phyloP scores from a whole-genome alignment of 2,113 vertebrate genomes.

The Ariopsis seemanni region DNA sequence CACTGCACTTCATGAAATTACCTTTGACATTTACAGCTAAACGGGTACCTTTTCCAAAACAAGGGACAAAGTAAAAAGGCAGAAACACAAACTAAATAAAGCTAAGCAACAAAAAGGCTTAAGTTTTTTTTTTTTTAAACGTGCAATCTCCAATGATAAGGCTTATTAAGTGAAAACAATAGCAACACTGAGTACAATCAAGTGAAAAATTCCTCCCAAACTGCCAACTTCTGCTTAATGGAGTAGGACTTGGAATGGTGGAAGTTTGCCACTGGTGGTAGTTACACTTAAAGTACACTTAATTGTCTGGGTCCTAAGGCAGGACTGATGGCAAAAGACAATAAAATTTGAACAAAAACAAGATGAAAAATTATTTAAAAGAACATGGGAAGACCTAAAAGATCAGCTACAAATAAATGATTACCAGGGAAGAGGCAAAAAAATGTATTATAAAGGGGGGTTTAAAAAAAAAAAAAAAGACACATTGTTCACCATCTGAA shows the following conservation, averaged over 20 bases:
- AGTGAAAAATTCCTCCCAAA: not conserved
- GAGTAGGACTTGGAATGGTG: not conserved
- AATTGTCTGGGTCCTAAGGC: slow-evolving; percentile 2
- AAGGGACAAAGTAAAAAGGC: not conserved
- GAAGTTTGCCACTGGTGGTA: slow-evolving; percentile 11
- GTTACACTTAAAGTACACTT: not conserved
- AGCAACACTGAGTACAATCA: slow-evolving; percentile 1
- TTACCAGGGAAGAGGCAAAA: not conserved
- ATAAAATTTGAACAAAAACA: slow-evolving; percentile 36
- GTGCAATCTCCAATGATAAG: slow-evolving; percentile 21
- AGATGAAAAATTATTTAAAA: not conserved
- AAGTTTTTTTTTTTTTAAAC: not conserved
- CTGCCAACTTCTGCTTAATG: not conserved
- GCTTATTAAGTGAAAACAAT: not conserved
- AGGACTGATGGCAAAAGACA: slow-evolving; percentile 6
- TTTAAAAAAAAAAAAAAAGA: slow-evolving; percentile 17
- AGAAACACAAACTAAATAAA: slow-evolving; percentile 8
- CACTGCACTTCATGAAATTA: slow-evolving; percentile 8
- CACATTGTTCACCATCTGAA: slow-evolving; percentile 36
- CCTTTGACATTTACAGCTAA: not conserved
- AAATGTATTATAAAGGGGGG: not conserved
- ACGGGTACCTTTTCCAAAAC: not conserved
- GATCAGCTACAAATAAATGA: not conserved
- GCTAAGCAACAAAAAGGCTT: slow-evolving; percentile 7
- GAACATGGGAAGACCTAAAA: not conserved